These are phyloP conservation scores for Drosophila prostipennis DNA, from an alignment of 2,888 invertebrate species.

Conservation along the genomic window DNA sequence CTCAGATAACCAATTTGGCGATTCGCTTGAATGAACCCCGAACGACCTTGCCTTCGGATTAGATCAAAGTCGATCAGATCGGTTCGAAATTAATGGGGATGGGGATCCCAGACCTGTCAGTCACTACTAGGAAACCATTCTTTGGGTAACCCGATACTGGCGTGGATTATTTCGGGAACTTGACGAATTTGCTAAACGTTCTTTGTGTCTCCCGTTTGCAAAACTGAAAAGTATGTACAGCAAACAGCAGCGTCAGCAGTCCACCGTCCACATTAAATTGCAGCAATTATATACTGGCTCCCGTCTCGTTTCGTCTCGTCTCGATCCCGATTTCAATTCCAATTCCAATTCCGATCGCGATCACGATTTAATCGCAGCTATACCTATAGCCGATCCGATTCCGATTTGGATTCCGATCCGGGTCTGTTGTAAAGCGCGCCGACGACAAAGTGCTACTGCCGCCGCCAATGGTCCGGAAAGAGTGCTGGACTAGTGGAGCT, in stretches of 20 bases:
- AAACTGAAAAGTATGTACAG: slow-evolving; percentile 20
- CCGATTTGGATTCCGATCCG: slow-evolving; percentile 48
- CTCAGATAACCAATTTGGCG: slow-evolving; percentile 50
- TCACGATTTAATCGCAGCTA: slow-evolving; percentile 2
- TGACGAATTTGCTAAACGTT: slow-evolving; percentile 32
- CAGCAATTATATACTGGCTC: slow-evolving; percentile 26
- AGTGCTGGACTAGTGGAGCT: slow-evolving; percentile 52
- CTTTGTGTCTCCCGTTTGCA: slow-evolving; percentile 34
- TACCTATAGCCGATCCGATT: background rate
- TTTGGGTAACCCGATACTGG: slow-evolving; percentile 32
- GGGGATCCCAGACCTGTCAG: slow-evolving; percentile 24
- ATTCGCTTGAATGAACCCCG: slow-evolving; percentile 46
- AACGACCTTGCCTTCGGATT: slow-evolving; percentile 65
- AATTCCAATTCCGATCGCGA: slow-evolving; percentile 36
- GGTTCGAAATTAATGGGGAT: slow-evolving; percentile 32
- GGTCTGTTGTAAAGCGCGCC: slow-evolving; percentile 74
- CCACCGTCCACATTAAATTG: slow-evolving; percentile 37
- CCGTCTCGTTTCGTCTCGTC: background rate
- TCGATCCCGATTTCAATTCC: slow-evolving; percentile 29
- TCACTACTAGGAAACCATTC: slow-evolving; percentile 38
- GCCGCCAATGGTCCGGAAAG: slow-evolving; percentile 82
- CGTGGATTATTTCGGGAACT: slow-evolving; percentile 37
- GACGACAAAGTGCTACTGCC: slow-evolving; percentile 81
- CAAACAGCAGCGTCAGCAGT: slow-evolving; percentile 14
- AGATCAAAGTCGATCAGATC: slow-evolving; percentile 50